Percentiles rank a stretch among this genome's conserved stretches.
Conservation (phyloP, 2,888 invertebrate species). For the Xiphydria camelus region DNA sequence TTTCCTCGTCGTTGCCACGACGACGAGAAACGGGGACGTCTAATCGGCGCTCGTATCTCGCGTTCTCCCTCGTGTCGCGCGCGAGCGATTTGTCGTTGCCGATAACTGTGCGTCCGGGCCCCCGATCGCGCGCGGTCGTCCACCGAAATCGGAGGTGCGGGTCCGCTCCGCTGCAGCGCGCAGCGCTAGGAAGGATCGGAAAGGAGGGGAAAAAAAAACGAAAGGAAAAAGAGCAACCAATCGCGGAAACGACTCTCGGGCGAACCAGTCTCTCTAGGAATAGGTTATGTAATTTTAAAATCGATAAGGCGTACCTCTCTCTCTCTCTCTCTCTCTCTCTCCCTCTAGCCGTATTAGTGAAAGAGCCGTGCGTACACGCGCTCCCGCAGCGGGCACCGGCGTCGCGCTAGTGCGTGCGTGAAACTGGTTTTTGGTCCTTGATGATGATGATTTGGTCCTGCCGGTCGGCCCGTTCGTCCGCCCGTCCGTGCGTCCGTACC, state of each 20-base stretch:
- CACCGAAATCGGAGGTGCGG: too few relatives aligned
- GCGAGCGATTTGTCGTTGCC: too few relatives aligned
- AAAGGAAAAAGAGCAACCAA: not conserved
- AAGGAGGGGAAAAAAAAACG: not conserved
- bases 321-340: too few relatives aligned
- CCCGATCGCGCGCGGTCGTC: too few relatives aligned
- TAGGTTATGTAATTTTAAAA: conserved; percentile 2
- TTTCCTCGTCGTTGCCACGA: too few relatives aligned
- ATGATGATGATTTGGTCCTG: conserved; percentile 27
- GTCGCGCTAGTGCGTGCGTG: not conserved
- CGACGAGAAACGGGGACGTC: too few relatives aligned
- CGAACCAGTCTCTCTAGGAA: not conserved
- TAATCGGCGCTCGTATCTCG: too few relatives aligned
- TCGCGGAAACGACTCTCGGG: conserved; percentile 1
- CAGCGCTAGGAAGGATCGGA: not conserved
- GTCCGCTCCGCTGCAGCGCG: not conserved
- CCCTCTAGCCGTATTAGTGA: too few relatives aligned
- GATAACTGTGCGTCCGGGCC: too few relatives aligned
- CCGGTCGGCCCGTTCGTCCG: conserved; percentile 22
- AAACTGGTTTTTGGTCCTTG: conserved; percentile 7
- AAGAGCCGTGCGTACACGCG: not conserved
- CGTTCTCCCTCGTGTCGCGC: too few relatives aligned
- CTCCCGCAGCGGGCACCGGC: not conserved
- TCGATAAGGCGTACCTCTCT: not conserved
- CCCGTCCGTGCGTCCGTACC: conserved; percentile 18